A percentile compares a stretch with the other conserved stretches of the same genome.
These are phyloP conservation scores for Toxotes lorentzi DNA, from an alignment of 2,797 vertebrate genomes.

Conservation along the genomic window DNA sequence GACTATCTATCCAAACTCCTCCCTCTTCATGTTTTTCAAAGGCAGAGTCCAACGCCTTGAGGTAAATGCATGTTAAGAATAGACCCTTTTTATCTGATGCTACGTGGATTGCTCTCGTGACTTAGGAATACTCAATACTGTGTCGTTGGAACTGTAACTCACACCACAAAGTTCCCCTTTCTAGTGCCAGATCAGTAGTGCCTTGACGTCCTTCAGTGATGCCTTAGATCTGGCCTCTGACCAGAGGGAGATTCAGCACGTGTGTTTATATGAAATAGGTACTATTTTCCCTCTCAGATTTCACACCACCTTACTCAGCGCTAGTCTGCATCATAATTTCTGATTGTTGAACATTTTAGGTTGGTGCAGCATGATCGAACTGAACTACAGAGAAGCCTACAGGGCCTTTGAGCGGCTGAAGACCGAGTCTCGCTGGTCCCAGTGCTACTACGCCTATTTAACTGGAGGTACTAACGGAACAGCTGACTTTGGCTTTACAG, in stretches of 20 bases:
- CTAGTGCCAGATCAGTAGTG: slow-evolving; percentile 97
- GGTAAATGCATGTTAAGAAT: slow-evolving; percentile 78
- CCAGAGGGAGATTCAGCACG: slow-evolving; percentile 98
- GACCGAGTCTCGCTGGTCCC: slow-evolving; percentile 97
- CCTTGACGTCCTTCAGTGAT: slow-evolving; percentile 94
- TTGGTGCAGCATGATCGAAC: slow-evolving; percentile 99
- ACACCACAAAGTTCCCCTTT: slow-evolving; percentile 46
- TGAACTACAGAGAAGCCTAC: slow-evolving; percentile 95
- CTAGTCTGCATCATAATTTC: slow-evolving; percentile 21
- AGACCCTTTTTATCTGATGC: background rate
- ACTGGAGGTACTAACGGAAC: slow-evolving; percentile 88
- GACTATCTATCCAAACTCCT: slow-evolving; percentile 95
- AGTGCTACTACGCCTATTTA: slow-evolving; percentile 98
- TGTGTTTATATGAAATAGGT: slow-evolving; percentile 99
- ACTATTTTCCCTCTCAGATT: slow-evolving; percentile 45
- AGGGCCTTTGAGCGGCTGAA: slow-evolving; percentile 95
- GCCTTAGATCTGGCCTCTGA: slow-evolving; percentile 95
- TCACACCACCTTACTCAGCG: background rate
- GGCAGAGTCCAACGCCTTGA: slow-evolving; percentile 97
- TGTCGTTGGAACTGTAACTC: slow-evolving; percentile 20
- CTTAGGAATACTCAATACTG: background rate
- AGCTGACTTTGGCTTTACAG: background rate
- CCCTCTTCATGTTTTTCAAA: slow-evolving; percentile 99
- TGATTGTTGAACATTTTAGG: slow-evolving; percentile 79
- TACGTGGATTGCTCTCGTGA: slow-evolving; percentile 3